These are phyloP conservation scores for Trissolcus brochymenae DNA, from an alignment of 2,888 invertebrate species.

Conservation along the genomic window DNA sequence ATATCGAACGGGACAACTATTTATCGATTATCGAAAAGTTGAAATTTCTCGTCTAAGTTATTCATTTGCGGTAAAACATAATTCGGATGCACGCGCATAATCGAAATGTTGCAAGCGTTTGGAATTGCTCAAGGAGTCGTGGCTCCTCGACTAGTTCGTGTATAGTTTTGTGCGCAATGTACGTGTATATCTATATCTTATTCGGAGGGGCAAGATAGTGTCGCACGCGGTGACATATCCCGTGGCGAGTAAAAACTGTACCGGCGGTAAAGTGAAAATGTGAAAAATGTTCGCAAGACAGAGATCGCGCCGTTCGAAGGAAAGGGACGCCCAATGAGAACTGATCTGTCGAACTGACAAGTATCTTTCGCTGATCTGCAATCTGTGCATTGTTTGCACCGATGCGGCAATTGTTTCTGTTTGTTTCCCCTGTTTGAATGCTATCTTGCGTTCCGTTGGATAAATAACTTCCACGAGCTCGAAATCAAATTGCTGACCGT, in stretches of 20 bases:
- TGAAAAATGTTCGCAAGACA: slow-evolving; percentile 36
- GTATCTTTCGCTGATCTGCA: slow-evolving; percentile 45
- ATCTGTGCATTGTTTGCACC: slow-evolving; percentile 36
- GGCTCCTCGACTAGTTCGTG: slow-evolving; percentile 14
- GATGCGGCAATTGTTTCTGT: slow-evolving; percentile 18
- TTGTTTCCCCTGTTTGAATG: slow-evolving; percentile 7
- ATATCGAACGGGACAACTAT: no score
- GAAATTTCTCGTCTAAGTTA: neutral
- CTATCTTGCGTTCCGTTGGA: neutral
- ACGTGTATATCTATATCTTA: neutral
- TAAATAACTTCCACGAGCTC: neutral
- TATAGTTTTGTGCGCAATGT: slow-evolving; percentile 43
- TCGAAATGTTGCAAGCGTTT: slow-evolving; percentile 41
- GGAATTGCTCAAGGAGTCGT: slow-evolving; percentile 41
- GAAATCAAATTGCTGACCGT: neutral
- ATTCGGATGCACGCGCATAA: slow-evolving; percentile 31
- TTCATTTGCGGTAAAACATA: slow-evolving; percentile 26
- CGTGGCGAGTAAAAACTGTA: slow-evolving; percentile 40
- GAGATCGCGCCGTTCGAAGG: neutral
- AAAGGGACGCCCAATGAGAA: slow-evolving; percentile 10
- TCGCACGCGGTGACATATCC: slow-evolving; percentile 40
- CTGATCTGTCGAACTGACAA: slow-evolving; percentile 32
- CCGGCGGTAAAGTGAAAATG: slow-evolving; percentile 44
- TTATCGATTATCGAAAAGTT: no score
- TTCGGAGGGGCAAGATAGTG: slow-evolving; percentile 41